phyloP scores from a whole-genome alignment of 2,797 vertebrate species.

The Sarcophilus harrisii region DNA sequence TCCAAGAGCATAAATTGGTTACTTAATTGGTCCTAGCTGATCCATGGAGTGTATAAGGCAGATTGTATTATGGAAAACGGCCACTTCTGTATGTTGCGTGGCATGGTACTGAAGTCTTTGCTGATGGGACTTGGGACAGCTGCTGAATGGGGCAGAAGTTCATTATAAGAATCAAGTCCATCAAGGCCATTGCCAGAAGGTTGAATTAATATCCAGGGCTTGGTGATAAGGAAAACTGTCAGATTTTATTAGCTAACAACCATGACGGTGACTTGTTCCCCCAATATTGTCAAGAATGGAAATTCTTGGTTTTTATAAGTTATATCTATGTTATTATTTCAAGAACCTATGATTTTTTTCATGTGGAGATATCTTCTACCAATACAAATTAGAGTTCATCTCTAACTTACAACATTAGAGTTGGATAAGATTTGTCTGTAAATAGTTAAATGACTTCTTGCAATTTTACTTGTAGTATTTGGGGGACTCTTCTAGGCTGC shows the following conservation, averaged over 20 bases:
- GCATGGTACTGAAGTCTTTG: background rate
- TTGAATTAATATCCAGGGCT: background rate
- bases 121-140: background rate
- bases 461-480: background rate
- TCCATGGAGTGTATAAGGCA: constrained; percentile 10
- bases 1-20: constrained; percentile 53
- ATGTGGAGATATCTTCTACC: background rate
- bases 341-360: background rate
- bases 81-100: background rate
- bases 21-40: constrained; percentile 58
- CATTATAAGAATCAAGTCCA: background rate
- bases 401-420: background rate
- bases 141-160: background rate
- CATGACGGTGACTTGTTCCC: background rate
- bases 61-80: constrained; percentile 15
- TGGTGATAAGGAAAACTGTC: background rate
- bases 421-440: background rate
- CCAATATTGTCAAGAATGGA: background rate
- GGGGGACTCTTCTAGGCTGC: background rate
- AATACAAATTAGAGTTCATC: background rate
- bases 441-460: background rate
- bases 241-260: background rate
- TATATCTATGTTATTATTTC: background rate
- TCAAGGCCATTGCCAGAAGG: background rate
- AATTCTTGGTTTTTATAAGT: background rate